Base-by-base conservation (phyloP, 2,113 vertebrate species). In the Xiphophorus hellerii region DNA sequence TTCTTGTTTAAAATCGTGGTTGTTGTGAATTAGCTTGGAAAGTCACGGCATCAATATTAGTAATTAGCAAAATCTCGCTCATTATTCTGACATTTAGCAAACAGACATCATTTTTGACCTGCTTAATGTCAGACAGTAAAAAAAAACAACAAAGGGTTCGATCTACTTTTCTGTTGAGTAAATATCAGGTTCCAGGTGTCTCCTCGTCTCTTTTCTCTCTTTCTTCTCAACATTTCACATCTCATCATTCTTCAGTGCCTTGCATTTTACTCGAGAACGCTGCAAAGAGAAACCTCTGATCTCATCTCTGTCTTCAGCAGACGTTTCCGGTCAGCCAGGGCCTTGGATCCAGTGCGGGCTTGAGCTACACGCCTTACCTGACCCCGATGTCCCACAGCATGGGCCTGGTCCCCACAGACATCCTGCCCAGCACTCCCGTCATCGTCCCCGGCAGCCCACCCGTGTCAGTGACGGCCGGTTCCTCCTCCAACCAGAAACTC, bases 311-410 rank as follows among this genome's bases (percentile, higher is more conserved):
- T 94, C 83, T 83, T 67, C 94, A 97, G 96, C 96, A 96, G 93
- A 97, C 97, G 33, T 99, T 99, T 95, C 96, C 96, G 39, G 94
- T 98, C 88, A 96, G 95, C 93, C 98, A 97, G 89, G 95, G 96
- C 87, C 95, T 99, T 91, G 96, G 97, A 83, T 96, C 97, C 71
- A 96, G 94, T 60, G 95, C 95, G 4, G 97, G 96, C 80, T 92
- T 99, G 93, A 98, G 97, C 92, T 99, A 99, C 95, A 94, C 96
- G 66, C 97, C 96, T 66, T 99, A 99, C 93, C 92, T 99, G 93
- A 96, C 97, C 51, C 96, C 96, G 71, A 96, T 99, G 92, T 97
- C 96, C 86, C 96, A 97, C 12, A 96, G 97, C 94, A 97, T 99
- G 95, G 97, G 98, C 86, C 95, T 99, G 93, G 95, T 99, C 78